Percentiles rank a stretch among this genome's conserved stretches.
Evolutionary conservation across 2,888 invertebrate genomes (phyloP).

Genomic region (Leptopilina syphax): DNA sequence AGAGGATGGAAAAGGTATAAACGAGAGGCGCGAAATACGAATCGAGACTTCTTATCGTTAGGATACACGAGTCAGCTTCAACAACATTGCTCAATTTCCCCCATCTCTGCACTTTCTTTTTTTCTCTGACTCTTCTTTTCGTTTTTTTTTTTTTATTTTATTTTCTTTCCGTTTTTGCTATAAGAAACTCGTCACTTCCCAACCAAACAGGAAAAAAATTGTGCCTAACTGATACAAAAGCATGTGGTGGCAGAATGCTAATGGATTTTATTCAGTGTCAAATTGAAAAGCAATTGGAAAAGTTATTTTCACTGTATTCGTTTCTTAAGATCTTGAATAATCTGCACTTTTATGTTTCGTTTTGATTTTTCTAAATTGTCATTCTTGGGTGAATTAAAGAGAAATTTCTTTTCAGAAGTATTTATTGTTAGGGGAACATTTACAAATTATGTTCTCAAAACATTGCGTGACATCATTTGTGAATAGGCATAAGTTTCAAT

Average conservation of each 20-base stretch:
- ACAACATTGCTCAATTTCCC: conserved; percentile 45
- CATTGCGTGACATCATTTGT: too few species aligned
- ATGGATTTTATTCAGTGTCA: conserved; percentile 71
- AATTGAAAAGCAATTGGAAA: conserved; percentile 70
- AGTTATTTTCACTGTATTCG: conserved; percentile 43
- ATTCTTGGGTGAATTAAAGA: background rate
- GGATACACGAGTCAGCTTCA: conserved; percentile 64
- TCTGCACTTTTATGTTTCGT: background rate
- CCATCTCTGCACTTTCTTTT: conserved; percentile 8
- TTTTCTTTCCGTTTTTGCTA: conserved; percentile 6
- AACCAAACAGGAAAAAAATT: conserved; percentile 39
- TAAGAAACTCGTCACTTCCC: conserved; percentile 50
- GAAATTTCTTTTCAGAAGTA: too few species aligned
- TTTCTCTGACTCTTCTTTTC: conserved; percentile 46
- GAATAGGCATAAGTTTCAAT: too few species aligned
- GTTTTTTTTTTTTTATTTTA: conserved; percentile 28
- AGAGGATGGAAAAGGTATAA: conserved; percentile 9
- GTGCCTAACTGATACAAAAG: conserved; percentile 17
- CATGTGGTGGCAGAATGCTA: conserved; percentile 62
- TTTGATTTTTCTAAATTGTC: background rate
- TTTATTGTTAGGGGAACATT: too few species aligned
- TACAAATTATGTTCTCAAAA: too few species aligned
- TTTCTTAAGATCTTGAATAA: background rate
- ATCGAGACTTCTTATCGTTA: conserved; percentile 70
- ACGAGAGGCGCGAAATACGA: conserved; percentile 53